Conservation (phyloP, 1,140 invertebrate species). For the Colletes gigas region DNA sequence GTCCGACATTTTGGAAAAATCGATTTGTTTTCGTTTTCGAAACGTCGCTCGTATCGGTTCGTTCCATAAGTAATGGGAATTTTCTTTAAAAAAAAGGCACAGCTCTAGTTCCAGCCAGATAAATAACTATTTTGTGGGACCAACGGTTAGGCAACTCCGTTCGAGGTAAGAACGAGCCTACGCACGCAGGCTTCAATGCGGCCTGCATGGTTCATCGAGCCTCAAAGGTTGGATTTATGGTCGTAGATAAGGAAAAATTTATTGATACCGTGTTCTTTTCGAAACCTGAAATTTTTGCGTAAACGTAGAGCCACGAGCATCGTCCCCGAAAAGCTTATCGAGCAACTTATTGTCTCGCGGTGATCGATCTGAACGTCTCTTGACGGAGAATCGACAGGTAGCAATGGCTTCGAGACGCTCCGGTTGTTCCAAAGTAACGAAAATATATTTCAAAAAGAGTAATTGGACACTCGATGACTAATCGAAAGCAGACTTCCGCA, state of each 20-base stretch:
- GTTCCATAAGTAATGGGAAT: too few relatives aligned
- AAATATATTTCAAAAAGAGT: background rate
- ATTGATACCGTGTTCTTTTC: slow-evolving; percentile 49
- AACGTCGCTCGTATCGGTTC: too few relatives aligned
- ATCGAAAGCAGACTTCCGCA: background rate
- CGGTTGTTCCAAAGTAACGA: background rate
- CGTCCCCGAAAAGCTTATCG: slow-evolving; percentile 20
- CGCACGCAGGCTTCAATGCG: background rate
- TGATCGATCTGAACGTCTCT: background rate
- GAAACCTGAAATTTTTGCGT: slow-evolving; percentile 8
- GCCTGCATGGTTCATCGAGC: slow-evolving; percentile 58
- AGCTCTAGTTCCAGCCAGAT: too few relatives aligned
- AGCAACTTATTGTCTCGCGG: slow-evolving; percentile 7
- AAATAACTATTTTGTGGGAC: background rate
- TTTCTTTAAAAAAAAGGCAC: too few relatives aligned
- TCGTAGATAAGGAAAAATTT: slow-evolving; percentile 57
- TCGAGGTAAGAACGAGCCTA: background rate
- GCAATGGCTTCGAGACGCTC: background rate
- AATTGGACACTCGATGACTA: too few relatives aligned
- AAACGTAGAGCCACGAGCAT: slow-evolving; percentile 12
- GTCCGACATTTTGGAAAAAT: too few relatives aligned
- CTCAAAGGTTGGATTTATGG: slow-evolving; percentile 62
- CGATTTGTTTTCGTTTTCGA: too few relatives aligned
- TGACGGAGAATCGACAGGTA: background rate
- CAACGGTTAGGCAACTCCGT: background rate